phyloP scores from a whole-genome alignment of 2,113 vertebrate genomes.

The Chroicocephalus ridibundus region DNA sequence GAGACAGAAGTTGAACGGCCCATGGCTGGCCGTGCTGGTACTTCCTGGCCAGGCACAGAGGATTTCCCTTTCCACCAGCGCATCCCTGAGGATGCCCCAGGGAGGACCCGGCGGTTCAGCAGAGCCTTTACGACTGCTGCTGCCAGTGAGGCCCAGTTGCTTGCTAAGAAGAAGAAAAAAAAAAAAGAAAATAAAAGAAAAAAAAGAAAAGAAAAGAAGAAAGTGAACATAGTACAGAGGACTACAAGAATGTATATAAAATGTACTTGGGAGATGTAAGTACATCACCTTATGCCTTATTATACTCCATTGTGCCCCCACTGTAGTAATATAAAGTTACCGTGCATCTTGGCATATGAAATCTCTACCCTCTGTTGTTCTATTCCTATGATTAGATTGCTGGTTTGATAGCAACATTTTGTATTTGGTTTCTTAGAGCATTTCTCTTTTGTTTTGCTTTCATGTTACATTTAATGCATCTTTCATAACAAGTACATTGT shows the following conservation, averaged over 20 bases:
- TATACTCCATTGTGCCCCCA: not conserved
- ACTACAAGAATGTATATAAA: not conserved
- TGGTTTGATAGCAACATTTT: not conserved
- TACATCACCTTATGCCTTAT: not conserved
- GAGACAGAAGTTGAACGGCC: not conserved
- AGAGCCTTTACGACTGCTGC: not conserved
- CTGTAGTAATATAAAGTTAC: not conserved
- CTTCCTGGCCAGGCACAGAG: not conserved
- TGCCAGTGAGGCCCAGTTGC: not conserved
- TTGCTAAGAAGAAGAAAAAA: not conserved
- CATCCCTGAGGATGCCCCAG: not conserved
- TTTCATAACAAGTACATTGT: not conserved
- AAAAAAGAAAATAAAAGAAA: not conserved
- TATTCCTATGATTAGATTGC: not conserved
- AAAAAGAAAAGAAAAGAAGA: not conserved
- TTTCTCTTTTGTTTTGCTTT: not conserved
- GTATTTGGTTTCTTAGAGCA: not conserved
- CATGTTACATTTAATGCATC: not conserved
- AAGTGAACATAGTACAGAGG: not conserved
- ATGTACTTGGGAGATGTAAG: not conserved
- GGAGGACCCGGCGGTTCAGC: accelerated
- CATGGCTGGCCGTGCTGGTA: accelerated
- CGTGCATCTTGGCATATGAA: not conserved
- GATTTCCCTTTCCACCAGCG: not conserved
- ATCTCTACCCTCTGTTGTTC: not conserved